phyloP scores from a whole-genome alignment of 2,888 invertebrate species.

The Aquatica leii region DNA sequence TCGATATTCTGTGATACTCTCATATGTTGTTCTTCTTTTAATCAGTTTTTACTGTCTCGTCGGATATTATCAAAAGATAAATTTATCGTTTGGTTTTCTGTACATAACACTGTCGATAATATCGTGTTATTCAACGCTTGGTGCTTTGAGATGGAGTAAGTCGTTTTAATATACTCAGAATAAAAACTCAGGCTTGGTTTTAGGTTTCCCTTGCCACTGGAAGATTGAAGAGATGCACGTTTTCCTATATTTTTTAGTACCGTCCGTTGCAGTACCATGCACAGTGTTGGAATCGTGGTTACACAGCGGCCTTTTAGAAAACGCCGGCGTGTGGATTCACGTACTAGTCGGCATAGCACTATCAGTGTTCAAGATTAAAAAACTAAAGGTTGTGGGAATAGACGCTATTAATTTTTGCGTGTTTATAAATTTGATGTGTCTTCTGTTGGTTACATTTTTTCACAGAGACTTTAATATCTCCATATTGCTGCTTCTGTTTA shows the following conservation, averaged over 20 bases:
- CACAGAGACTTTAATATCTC: conserved; percentile 3
- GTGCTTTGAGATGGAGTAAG: conserved; percentile 13
- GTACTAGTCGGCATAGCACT: background rate
- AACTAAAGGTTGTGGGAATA: background rate
- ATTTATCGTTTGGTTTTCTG: background rate
- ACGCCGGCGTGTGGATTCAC: background rate
- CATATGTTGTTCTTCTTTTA: conserved; percentile 1
- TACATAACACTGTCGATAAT: conserved; percentile 1
- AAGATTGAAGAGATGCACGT: conserved; percentile 13
- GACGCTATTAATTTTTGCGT: background rate
- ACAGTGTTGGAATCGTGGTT: conserved; percentile 1
- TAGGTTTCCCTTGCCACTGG: conserved; percentile 11
- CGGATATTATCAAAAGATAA: background rate
- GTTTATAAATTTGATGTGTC: conserved; percentile 4
- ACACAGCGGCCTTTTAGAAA: background rate
- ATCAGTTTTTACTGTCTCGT: conserved; percentile 4
- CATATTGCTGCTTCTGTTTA: conserved; percentile 10
- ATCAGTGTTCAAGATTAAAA: background rate
- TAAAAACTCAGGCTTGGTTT: background rate
- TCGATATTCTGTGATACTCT: background rate
- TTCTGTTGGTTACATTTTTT: background rate
- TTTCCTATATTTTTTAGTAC: background rate
- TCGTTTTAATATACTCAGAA: background rate
- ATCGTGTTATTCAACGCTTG: background rate
- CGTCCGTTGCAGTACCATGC: conserved; percentile 1